Conservation (phyloP, 2,113 vertebrate species). For the Chitala chitala region DNA sequence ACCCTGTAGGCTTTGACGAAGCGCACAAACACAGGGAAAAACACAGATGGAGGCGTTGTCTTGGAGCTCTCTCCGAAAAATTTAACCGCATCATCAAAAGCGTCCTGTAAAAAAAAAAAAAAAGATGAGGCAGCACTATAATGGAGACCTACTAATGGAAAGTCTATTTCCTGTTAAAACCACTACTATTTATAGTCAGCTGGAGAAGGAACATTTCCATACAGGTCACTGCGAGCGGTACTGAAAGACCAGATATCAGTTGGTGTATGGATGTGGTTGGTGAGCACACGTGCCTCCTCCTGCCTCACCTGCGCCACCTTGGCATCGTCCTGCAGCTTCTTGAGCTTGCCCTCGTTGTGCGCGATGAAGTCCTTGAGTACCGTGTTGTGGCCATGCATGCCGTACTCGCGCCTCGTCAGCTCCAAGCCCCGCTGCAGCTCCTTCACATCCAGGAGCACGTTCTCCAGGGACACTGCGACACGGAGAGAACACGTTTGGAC, state of each 20-base stretch:
- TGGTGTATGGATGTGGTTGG: too few relatives aligned
- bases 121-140: conserved; percentile 11
- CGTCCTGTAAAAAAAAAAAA: conserved; percentile 69
- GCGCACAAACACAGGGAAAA: conserved; percentile 92
- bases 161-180: too few relatives aligned
- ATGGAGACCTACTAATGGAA: too few relatives aligned
- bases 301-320: conserved; percentile 81
- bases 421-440: conserved; percentile 95
- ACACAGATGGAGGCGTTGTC: conserved; percentile 90
- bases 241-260: too few relatives aligned
- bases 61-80: conserved; percentile 96
- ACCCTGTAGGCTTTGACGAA: conserved; percentile 98
- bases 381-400: conserved; percentile 84
- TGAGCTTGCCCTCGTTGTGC: conserved; percentile 78
- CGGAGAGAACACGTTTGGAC: not conserved
- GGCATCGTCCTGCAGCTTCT: conserved; percentile 89
- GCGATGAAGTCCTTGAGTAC: conserved; percentile 92
- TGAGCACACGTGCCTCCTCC: too few relatives aligned
- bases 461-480: conserved; percentile 85
- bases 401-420: conserved; percentile 89
- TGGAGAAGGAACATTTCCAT: too few relatives aligned
- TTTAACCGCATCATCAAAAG: conserved; percentile 91
- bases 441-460: conserved; percentile 86
- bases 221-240: too few relatives aligned
- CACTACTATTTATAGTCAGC: too few relatives aligned